Conservation (phyloP, 2,113 vertebrate species). For the Strix aluco region DNA sequence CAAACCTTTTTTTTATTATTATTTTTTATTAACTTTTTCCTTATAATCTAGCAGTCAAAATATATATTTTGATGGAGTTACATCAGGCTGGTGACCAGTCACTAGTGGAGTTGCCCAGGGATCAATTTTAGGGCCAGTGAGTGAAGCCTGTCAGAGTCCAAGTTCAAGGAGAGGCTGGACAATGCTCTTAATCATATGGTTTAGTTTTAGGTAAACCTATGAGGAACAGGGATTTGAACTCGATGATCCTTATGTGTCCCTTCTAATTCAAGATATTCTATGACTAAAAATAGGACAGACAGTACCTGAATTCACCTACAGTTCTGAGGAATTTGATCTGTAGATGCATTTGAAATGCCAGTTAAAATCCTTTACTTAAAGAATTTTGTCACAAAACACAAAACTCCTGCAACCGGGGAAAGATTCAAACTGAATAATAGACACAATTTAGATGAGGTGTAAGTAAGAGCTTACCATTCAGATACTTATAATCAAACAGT, state of each 20-base stretch:
- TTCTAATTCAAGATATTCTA: neutral
- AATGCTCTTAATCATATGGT: accelerated
- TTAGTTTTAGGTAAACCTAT: neutral
- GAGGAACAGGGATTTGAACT: neutral
- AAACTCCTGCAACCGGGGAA: neutral
- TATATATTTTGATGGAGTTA: neutral
- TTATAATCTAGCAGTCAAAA: neutral
- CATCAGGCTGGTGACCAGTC: neutral
- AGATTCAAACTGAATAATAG: neutral
- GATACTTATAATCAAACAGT: neutral
- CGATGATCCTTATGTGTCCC: accelerated
- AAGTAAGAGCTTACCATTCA: neutral
- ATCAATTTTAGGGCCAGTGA: neutral
- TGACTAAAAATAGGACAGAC: neutral
- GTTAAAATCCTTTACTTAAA: neutral
- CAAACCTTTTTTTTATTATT: neutral
- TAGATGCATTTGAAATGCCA: neutral
- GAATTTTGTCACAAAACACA: neutral
- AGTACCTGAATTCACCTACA: neutral
- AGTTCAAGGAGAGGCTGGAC: neutral
- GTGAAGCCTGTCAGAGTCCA: neutral
- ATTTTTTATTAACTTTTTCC: neutral
- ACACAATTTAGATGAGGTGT: neutral
- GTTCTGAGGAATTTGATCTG: neutral
- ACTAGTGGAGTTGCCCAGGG: neutral